Evolutionary conservation across 2,113 vertebrate species (phyloP).

Genomic region (Pteronura brasiliensis): DNA sequence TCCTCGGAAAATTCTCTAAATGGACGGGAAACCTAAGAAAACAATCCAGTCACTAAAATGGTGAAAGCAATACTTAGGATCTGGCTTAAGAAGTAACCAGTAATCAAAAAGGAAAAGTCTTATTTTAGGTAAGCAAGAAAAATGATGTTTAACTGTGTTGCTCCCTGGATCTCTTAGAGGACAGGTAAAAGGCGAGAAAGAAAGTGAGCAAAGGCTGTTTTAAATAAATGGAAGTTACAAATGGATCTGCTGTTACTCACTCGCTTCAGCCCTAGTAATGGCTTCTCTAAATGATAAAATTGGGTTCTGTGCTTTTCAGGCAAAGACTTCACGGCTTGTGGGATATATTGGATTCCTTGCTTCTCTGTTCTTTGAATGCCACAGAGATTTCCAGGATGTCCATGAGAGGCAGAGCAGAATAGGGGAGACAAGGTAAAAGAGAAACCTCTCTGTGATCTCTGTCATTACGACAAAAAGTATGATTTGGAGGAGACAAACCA

Average conservation of each 20-base stretch:
- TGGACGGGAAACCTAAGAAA: slow-evolving; percentile 21
- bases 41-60: not conserved
- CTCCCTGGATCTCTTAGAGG: not conserved
- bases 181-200: not conserved
- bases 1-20: slow-evolving; percentile 37
- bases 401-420: not conserved
- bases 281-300: not conserved
- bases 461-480: not conserved
- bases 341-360: not conserved
- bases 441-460: not conserved
- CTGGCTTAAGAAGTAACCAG: not conserved
- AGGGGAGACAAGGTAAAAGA: not conserved
- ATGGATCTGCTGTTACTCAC: not conserved
- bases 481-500: not conserved
- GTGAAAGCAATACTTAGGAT: not conserved
- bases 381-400: not conserved
- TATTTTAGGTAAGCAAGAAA: not conserved
- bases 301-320: not conserved
- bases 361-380: not conserved
- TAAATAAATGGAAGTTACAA: not conserved
- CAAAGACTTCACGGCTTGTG: not conserved
- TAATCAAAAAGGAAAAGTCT: not conserved
- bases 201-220: not conserved
- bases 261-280: not conserved
- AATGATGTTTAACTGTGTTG: not conserved